These are phyloP conservation scores for Cheilosia soror DNA, from an alignment of 2,888 invertebrate species.

Conservation along the genomic window DNA sequence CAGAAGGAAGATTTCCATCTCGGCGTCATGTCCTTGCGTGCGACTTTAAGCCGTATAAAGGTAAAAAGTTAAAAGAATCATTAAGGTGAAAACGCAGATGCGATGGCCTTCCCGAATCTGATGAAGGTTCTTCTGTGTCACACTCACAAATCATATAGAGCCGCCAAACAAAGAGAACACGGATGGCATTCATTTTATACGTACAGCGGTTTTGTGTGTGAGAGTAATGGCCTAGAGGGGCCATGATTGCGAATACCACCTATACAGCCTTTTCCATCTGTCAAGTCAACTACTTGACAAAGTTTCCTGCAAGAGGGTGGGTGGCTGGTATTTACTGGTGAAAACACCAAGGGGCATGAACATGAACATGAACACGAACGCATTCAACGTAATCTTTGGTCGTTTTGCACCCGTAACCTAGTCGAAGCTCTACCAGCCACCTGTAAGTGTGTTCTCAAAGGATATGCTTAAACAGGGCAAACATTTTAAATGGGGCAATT, in stretches of 20 bases:
- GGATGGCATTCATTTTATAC: slow-evolving; percentile 51
- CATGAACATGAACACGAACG: slow-evolving; percentile 41
- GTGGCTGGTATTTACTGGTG: slow-evolving; percentile 12
- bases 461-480: slow-evolving; percentile 63
- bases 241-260: not conserved
- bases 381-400: slow-evolving; percentile 53
- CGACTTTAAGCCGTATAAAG: slow-evolving; percentile 31
- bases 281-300: slow-evolving; percentile 43
- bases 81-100: slow-evolving; percentile 34
- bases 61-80: slow-evolving; percentile 51
- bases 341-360: slow-evolving; percentile 12
- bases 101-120: slow-evolving; percentile 37
- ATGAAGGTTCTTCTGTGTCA: slow-evolving; percentile 40
- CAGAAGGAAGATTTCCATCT: slow-evolving; percentile 59
- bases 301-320: slow-evolving; percentile 10
- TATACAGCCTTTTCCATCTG: slow-evolving; percentile 27
- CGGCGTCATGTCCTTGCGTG: slow-evolving; percentile 37
- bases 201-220: slow-evolving; percentile 21
- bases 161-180: slow-evolving; percentile 43
- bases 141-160: slow-evolving; percentile 57
- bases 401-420: slow-evolving; percentile 51
- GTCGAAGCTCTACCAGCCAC: slow-evolving; percentile 45
- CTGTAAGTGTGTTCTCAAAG: slow-evolving; percentile 69
- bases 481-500: slow-evolving; percentile 72
- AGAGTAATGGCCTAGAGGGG: not conserved